Conservation (phyloP, 2,888 invertebrate genomes). For the Macrophya alboannulata region DNA sequence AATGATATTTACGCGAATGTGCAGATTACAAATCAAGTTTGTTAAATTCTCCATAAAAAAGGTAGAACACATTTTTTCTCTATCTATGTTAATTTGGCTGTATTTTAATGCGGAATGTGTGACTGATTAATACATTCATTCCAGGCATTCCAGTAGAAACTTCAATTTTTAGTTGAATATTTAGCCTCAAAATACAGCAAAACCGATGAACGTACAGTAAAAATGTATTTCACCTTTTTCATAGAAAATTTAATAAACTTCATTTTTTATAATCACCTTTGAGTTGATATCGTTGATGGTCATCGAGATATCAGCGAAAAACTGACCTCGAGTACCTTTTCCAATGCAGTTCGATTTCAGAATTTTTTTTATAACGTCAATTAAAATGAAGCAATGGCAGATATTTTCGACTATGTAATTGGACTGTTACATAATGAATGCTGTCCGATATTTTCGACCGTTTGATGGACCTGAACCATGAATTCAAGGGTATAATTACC, state of each 20-base stretch:
- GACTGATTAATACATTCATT: neutral
- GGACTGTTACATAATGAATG: neutral
- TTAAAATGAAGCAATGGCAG: neutral
- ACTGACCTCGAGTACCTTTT: neutral
- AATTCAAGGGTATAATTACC: constrained; percentile 4
- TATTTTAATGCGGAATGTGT: too few relatives aligned
- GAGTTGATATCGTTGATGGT: neutral
- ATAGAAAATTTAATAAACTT: neutral
- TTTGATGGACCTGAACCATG: constrained; percentile 3
- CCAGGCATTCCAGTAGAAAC: too few relatives aligned
- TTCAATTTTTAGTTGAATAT: neutral
- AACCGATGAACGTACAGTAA: neutral
- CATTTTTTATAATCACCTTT: neutral
- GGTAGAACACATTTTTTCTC: neutral
- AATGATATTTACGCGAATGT: neutral
- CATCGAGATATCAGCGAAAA: neutral
- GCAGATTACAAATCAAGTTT: neutral
- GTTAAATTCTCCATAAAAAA: neutral
- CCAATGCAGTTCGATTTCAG: neutral
- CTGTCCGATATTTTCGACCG: neutral
- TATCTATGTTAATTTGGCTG: neutral
- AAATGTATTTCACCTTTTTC: neutral
- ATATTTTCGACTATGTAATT: neutral
- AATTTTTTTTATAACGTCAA: neutral
- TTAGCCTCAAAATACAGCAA: neutral